Base-by-base conservation (phyloP, 2,113 vertebrate species). In the Mesoclemmys tuberculata region DNA sequence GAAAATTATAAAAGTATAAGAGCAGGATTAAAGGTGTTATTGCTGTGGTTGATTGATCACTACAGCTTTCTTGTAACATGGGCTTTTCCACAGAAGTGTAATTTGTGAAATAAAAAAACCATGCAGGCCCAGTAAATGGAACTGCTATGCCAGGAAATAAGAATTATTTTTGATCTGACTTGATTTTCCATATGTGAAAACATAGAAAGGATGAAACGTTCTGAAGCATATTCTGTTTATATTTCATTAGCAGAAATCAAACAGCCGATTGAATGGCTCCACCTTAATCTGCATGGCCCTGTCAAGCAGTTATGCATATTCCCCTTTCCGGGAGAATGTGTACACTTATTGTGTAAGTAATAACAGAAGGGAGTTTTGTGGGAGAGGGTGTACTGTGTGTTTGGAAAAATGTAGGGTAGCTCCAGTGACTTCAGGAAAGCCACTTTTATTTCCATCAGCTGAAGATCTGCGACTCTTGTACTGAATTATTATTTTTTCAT, bases 401-500 rank as follows among this genome's bases (percentile, higher is more conserved):
- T 93, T 93, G 71, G 29, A 92, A 85, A 92, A 89, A 90, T 89
- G 51, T 88, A 51, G 1, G 1, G 75, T 89, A 9, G 4, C 0
- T 3, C 4, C 2, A 46, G 4, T 18, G 19, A 4, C 5, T 85
- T 26, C 10, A 46, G 41, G 21, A n/a, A 61, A 61, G 29, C 29
- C 58, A 71, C 64, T 77, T 46, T 77, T 44, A 77, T 77, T 77
- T 77, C 22, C 7, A 27, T 10, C 13, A 22, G 22, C 5, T 77
- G 74, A 46, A 77, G 27, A 41, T 74, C 61, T 41, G 35, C 41
- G 61, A 10, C 44, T 29, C 24, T 52, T n/a, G 86, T 87, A 86
- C 87, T 87, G 93, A 87, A 93, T 96, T 85, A 90, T 92, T 95
- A 95, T 95, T 96, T 95, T 77, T 77, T 92, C 88, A 85, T 91